These are phyloP conservation scores for Argyrosomus japonicus DNA, from an alignment of 2,113 vertebrate species.

Conservation along the genomic window DNA sequence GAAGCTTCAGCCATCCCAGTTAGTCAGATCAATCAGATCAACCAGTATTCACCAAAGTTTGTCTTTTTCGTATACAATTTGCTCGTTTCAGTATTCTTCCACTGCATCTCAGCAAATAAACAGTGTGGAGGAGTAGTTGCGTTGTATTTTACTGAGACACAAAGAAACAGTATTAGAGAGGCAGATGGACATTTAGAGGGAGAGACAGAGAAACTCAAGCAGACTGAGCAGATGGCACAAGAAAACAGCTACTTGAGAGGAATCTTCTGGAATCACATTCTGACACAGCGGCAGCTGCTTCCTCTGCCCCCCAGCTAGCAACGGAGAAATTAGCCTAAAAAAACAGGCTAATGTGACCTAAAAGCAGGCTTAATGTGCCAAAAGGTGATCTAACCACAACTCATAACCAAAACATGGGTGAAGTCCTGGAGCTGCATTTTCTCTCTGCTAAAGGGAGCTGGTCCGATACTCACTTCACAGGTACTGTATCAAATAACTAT, in stretches of 20 bases:
- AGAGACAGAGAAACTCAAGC: conserved; percentile 11
- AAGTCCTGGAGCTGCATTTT: neutral
- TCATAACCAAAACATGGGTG: neutral
- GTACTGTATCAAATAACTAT: too few relatives aligned
- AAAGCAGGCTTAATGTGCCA: conserved; percentile 34
- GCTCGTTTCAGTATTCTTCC: neutral
- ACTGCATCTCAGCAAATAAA: too few relatives aligned
- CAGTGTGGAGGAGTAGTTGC: neutral
- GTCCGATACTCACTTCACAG: too few relatives aligned
- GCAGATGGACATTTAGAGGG: conserved; percentile 23
- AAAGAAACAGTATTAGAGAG: neutral
- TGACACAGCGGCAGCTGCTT: conserved; percentile 58
- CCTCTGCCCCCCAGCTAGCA: conserved; percentile 32
- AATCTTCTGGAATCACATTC: conserved; percentile 55
- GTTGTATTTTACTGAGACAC: neutral
- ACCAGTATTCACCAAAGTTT: too few relatives aligned
- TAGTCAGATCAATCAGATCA: too few relatives aligned
- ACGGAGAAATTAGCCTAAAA: conserved; percentile 44
- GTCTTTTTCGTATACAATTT: neutral
- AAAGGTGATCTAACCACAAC: conserved; percentile 11
- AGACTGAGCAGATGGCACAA: conserved; percentile 56
- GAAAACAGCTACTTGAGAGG: conserved; percentile 55
- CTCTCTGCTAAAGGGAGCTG: neutral
- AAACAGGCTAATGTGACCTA: conserved; percentile 34
- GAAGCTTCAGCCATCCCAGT: neutral